These are phyloP conservation scores for Bombus terrestris DNA, from an alignment of 1,140 invertebrate genomes.

Conservation along the genomic window DNA sequence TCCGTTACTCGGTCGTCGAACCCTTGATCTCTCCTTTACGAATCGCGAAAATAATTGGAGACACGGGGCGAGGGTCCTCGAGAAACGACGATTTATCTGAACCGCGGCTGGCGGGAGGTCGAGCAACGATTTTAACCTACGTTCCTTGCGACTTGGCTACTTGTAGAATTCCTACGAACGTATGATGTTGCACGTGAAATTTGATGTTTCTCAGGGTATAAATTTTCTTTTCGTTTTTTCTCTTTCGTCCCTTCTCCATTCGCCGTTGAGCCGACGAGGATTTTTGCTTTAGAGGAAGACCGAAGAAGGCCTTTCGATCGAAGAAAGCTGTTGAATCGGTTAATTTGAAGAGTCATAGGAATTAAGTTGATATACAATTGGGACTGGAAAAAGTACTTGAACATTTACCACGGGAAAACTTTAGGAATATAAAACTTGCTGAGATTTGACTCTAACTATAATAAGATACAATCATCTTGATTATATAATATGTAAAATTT, in stretches of 20 bases:
- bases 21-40: constrained; percentile 23
- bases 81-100: background rate
- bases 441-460: too few species aligned
- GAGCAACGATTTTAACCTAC: background rate
- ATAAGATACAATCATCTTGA: too few species aligned
- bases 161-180: background rate
- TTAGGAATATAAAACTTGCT: too few species aligned
- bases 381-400: too few species aligned
- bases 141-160: background rate
- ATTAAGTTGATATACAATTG: too few species aligned
- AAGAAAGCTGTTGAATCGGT: too few species aligned
- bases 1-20: constrained; percentile 2
- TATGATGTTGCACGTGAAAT: background rate
- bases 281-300: too few species aligned
- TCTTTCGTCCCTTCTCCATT: background rate
- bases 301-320: too few species aligned
- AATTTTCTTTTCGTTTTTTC: background rate
- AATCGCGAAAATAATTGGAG: constrained; percentile 42
- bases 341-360: too few species aligned
- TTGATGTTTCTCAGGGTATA: background rate
- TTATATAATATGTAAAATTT: background rate
- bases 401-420: too few species aligned
- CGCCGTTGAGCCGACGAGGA: too few species aligned
- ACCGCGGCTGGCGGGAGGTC: background rate
- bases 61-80: background rate